These are phyloP conservation scores for Acromyrmex heyeri DNA, from an alignment of 1,140 invertebrate genomes.

Conservation along the genomic window DNA sequence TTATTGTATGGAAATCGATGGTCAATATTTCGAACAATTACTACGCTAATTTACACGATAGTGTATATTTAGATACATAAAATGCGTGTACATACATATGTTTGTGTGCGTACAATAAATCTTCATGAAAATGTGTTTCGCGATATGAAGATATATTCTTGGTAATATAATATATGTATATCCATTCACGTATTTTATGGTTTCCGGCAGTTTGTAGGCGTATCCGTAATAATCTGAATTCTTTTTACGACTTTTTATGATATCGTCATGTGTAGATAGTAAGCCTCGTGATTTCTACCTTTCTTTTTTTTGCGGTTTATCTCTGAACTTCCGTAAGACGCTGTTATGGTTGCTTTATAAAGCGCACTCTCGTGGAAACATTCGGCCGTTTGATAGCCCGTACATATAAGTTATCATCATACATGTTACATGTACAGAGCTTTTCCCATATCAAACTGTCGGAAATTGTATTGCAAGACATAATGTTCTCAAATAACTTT, in stretches of 20 bases:
- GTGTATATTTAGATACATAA: not conserved
- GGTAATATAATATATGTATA: not conserved
- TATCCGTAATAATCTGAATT: conserved; percentile 43
- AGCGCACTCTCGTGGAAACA: conserved; percentile 22
- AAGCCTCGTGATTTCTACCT: conserved; percentile 32
- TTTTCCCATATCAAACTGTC: conserved; percentile 33
- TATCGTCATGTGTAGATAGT: conserved; percentile 23
- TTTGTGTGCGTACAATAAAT: not conserved
- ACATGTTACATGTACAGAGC: too few species aligned
- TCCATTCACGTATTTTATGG: conserved; percentile 55
- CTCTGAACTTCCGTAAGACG: conserved; percentile 6
- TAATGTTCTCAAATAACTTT: not conserved
- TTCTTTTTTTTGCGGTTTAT: conserved; percentile 27
- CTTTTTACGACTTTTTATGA: conserved; percentile 57
- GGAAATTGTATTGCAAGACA: conserved; percentile 1
- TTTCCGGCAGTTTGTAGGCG: conserved; percentile 63
- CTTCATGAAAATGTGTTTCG: not conserved
- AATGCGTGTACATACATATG: not conserved
- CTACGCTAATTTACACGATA: too few species aligned
- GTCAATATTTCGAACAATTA: too few species aligned
- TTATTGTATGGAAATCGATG: too few species aligned
- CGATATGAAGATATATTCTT: not conserved
- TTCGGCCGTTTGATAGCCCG: not conserved
- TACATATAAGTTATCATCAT: conserved; percentile 10
- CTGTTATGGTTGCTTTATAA: conserved; percentile 26